These are phyloP conservation scores for Camponotus vicinus DNA, from an alignment of 1,140 invertebrate species.

Conservation along the genomic window DNA sequence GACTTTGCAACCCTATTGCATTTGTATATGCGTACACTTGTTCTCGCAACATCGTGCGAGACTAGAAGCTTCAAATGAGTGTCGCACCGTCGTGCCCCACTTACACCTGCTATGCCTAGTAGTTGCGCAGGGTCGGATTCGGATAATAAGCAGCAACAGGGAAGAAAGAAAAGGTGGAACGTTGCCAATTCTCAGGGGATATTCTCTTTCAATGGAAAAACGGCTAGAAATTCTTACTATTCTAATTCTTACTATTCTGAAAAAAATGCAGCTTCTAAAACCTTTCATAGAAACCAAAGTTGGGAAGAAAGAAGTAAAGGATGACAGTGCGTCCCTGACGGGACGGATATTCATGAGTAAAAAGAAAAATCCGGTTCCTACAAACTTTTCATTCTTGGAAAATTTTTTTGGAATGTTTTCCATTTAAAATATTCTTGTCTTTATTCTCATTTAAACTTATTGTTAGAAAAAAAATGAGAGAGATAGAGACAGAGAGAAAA, in stretches of 20 bases:
- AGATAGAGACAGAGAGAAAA: no score
- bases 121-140: slow-evolving; percentile 26
- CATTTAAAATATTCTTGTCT: background rate
- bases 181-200: background rate
- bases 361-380: background rate
- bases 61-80: slow-evolving; percentile 68
- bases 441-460: background rate
- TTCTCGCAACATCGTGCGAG: slow-evolving; percentile 54
- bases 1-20: slow-evolving; percentile 53
- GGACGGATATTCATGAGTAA: background rate
- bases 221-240: background rate
- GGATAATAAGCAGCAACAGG: background rate
- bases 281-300: background rate
- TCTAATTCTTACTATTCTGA: background rate
- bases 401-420: slow-evolving; percentile 20
- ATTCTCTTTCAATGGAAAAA: background rate
- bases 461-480: no score
- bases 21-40: slow-evolving; percentile 61
- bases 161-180: background rate
- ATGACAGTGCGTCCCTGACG: background rate
- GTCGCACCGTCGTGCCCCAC: slow-evolving; percentile 75
- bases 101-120: slow-evolving; percentile 71
- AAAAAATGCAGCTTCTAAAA: background rate
- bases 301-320: background rate
- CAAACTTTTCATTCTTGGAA: background rate